Percentiles rank a stretch among this genome's conserved stretches.
Evolutionary conservation across 2,113 vertebrate species (phyloP).

Genomic region (Toxotes jaculatrix): DNA sequence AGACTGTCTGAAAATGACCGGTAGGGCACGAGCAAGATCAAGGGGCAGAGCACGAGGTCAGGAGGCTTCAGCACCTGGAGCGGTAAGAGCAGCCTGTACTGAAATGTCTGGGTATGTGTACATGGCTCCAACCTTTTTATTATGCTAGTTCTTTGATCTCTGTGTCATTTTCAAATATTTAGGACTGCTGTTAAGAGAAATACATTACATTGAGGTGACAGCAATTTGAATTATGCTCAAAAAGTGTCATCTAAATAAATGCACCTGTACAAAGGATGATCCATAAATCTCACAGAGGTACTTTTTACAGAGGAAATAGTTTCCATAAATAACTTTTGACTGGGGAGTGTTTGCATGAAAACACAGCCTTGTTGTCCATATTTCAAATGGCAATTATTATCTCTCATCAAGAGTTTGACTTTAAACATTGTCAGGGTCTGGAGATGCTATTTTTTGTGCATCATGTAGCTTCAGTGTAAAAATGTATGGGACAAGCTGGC

Average conservation of each 20-base stretch:
- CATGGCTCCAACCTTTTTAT: background rate
- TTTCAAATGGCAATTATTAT: no score
- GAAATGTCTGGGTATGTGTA: background rate
- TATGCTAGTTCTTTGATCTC: no score
- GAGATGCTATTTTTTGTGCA: background rate
- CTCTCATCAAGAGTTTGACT: background rate
- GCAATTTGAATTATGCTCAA: background rate
- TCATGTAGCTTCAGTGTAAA: background rate
- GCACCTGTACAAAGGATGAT: background rate
- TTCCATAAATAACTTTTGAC: background rate
- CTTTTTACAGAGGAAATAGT: background rate
- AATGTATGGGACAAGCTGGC: no score
- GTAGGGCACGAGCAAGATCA: slow-evolving; percentile 88
- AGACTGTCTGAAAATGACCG: slow-evolving; percentile 81
- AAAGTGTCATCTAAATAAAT: background rate
- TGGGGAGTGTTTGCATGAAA: background rate
- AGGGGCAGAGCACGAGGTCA: slow-evolving; percentile 87
- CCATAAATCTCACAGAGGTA: background rate
- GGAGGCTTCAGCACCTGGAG: slow-evolving; percentile 69
- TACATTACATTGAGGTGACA: background rate
- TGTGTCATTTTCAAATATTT: no score
- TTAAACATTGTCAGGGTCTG: background rate
- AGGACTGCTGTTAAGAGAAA: no score
- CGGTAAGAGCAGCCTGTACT: slow-evolving; percentile 79
- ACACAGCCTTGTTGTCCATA: no score